Evolutionary conservation across 1,140 invertebrate species (phyloP).

Genomic region (Drosophila nannoptera): DNA sequence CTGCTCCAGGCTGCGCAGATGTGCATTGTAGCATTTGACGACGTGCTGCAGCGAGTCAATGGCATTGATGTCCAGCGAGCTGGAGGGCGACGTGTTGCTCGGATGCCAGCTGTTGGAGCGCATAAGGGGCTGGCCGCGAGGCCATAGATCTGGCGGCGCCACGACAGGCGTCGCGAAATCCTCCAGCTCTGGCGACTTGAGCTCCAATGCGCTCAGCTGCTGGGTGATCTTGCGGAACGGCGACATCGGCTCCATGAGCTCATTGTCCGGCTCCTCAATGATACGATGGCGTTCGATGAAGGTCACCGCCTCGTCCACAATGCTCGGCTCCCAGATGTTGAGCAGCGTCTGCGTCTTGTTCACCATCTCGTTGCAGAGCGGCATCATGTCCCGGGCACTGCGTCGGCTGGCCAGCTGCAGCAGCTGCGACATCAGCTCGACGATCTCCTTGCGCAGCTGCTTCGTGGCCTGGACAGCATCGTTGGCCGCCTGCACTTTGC

Average conservation of each 20-base stretch:
- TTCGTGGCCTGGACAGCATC: constrained; percentile 90
- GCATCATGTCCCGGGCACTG: constrained; percentile 86
- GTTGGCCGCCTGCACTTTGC: constrained; percentile 88
- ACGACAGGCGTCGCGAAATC: constrained; percentile 86
- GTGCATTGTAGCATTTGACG: constrained; percentile 75
- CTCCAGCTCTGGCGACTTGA: constrained; percentile 85
- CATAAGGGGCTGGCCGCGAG: constrained; percentile 74
- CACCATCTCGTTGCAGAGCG: constrained; percentile 89
- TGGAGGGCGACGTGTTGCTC: constrained; percentile 58
- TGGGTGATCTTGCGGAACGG: constrained; percentile 88
- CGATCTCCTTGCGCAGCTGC: constrained; percentile 87
- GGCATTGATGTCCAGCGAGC: constrained; percentile 73
- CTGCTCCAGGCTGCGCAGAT: constrained; percentile 59
- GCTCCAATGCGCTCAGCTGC: constrained; percentile 85
- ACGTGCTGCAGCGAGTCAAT: constrained; percentile 72
- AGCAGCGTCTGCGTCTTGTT: constrained; percentile 87
- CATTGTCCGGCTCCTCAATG: constrained; percentile 78
- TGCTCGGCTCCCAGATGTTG: constrained; percentile 89
- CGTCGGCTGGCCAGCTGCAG: constrained; percentile 86
- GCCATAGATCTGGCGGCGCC: constrained; percentile 82
- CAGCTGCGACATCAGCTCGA: constrained; percentile 87
- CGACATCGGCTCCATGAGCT: constrained; percentile 81
- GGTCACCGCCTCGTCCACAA: constrained; percentile 90
- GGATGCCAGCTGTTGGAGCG: constrained; percentile 76
- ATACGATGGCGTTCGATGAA: constrained; percentile 87